These are phyloP conservation scores for Leptopilina drosophilae DNA, from an alignment of 2,888 invertebrate species.

Conservation along the genomic window DNA sequence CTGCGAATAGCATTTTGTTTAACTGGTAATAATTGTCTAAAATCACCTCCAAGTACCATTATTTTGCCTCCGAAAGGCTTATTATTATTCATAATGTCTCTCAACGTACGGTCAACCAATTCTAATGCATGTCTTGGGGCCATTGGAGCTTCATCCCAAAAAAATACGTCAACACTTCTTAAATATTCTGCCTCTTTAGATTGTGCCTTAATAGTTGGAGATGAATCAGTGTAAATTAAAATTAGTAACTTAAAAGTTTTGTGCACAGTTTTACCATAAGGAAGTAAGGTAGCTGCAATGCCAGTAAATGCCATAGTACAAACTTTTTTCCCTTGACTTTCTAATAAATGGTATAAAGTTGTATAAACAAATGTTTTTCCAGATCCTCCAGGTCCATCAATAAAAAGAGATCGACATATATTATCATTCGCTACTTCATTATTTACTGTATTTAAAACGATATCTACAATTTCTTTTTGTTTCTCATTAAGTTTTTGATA, in stretches of 20 bases:
- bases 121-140: slow-evolving; percentile 51
- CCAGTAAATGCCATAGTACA: slow-evolving; percentile 52
- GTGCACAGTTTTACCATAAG: slow-evolving; percentile 68
- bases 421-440: not conserved
- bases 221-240: slow-evolving; percentile 45
- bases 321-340: slow-evolving; percentile 46
- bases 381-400: slow-evolving; percentile 74
- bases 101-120: slow-evolving; percentile 55
- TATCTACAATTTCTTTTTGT: slow-evolving; percentile 45
- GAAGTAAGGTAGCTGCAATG: slow-evolving; percentile 48
- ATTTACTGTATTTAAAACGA: slow-evolving; percentile 29
- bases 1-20: slow-evolving; percentile 5
- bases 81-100: slow-evolving; percentile 58
- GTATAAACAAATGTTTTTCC: slow-evolving; percentile 74
- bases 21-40: slow-evolving; percentile 50
- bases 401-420: slow-evolving; percentile 46
- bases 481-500: slow-evolving; percentile 41
- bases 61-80: slow-evolving; percentile 60
- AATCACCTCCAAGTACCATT: slow-evolving; percentile 54
- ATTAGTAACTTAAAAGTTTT: slow-evolving; percentile 65
- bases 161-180: slow-evolving; percentile 44
- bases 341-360: slow-evolving; percentile 51
- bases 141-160: slow-evolving; percentile 51
- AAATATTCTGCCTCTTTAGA: slow-evolving; percentile 34
- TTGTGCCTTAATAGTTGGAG: slow-evolving; percentile 42